Percentiles rank a stretch among this genome's conserved stretches.
Evolutionary conservation across 2,113 vertebrate species (phyloP).

Genomic region (Melanerpes aurifrons): DNA sequence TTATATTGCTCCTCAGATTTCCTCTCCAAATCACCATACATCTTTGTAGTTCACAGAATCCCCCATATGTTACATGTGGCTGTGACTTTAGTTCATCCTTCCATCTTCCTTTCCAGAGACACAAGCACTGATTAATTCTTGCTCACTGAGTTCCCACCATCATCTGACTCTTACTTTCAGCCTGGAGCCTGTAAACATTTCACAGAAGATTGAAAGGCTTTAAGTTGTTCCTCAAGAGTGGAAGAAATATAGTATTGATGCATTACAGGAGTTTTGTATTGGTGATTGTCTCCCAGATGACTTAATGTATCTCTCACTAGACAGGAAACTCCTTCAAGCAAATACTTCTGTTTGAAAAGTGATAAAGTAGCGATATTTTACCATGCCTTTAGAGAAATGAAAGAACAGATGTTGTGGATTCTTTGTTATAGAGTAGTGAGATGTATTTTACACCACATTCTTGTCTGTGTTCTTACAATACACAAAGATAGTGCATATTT

Average conservation of each 20-base stretch:
- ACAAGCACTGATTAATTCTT: not conserved
- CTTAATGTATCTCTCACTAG: not conserved
- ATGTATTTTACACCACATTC: not conserved
- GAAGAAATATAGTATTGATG: not conserved
- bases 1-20: not conserved
- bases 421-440: not conserved
- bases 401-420: not conserved
- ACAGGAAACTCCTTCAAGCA: rapidly evolving
- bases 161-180: not conserved
- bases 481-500: not conserved
- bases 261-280: not conserved
- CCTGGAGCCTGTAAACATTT: not conserved
- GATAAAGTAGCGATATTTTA: not conserved
- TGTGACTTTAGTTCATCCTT: not conserved
- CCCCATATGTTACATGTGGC: not conserved
- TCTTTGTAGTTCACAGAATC: not conserved
- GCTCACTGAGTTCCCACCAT: not conserved
- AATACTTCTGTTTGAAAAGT: not conserved
- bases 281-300: not conserved
- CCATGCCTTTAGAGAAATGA: not conserved
- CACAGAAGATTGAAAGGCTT: not conserved
- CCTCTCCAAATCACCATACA: not conserved
- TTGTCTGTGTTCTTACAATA: not conserved
- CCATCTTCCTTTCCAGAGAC: not conserved
- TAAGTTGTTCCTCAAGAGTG: not conserved